phyloP scores from a whole-genome alignment of 2,888 invertebrate genomes.

The Spodoptera picta region DNA sequence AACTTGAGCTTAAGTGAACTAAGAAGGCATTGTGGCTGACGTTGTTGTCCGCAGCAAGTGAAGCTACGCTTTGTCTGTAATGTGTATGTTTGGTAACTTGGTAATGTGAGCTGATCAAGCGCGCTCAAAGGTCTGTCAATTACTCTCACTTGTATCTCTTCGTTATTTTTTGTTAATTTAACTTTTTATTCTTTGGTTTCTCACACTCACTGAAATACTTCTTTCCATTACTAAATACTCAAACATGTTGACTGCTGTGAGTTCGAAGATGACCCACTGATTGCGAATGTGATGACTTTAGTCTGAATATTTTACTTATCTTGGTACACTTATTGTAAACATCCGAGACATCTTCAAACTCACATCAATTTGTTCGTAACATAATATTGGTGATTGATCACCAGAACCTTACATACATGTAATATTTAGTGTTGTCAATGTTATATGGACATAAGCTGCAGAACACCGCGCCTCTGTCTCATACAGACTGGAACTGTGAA shows the following conservation, averaged over 20 bases:
- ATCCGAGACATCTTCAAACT: constrained; percentile 29
- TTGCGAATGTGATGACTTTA: neutral
- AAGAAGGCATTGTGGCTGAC: constrained; percentile 30
- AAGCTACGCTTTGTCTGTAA: constrained; percentile 26
- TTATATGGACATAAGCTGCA: constrained; percentile 25
- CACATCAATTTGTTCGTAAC: constrained; percentile 24
- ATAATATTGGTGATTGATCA: constrained; percentile 15
- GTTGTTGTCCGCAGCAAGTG: constrained; percentile 14
- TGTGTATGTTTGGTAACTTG: constrained; percentile 10
- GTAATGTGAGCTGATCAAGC: constrained; percentile 45
- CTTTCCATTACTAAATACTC: constrained; percentile 60
- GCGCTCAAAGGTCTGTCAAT: constrained; percentile 56
- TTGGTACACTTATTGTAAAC: neutral
- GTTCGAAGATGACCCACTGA: constrained; percentile 59
- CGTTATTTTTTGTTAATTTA: constrained; percentile 60
- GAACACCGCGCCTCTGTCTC: constrained; percentile 23
- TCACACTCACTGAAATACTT: constrained; percentile 65
- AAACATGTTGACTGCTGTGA: constrained; percentile 59
- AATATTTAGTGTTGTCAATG: constrained; percentile 9
- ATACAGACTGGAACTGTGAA: constrained; percentile 20
- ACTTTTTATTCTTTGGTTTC: constrained; percentile 50
- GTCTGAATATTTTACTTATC: no score
- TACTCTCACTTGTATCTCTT: constrained; percentile 53
- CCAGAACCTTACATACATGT: constrained; percentile 15
- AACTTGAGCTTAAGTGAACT: constrained; percentile 25